Percentiles rank a stretch among this genome's conserved stretches.
These are phyloP conservation scores for Pediacus dermestoides DNA, from an alignment of 2,888 invertebrate species.

Conservation along the genomic window DNA sequence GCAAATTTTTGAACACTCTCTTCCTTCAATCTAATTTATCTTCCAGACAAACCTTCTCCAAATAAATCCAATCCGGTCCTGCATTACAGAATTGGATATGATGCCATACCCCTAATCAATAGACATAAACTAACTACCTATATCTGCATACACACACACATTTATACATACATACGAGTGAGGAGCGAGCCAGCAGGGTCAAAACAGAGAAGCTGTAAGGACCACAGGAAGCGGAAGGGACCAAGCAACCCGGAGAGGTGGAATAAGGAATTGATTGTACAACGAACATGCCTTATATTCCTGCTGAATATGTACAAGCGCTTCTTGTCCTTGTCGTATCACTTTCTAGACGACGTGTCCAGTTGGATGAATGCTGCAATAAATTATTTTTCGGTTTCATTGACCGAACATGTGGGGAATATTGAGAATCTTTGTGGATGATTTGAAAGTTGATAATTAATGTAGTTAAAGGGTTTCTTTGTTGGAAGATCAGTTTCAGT, in stretches of 20 bases:
- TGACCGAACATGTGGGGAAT: no score
- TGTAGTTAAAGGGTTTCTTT: no score
- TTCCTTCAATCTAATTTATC: no score
- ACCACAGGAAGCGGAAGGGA: conserved; percentile 40
- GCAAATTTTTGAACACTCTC: no score
- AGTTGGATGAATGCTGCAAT: no score
- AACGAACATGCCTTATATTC: conserved; percentile 39
- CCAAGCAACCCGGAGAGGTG: conserved; percentile 33
- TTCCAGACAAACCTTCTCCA: no score
- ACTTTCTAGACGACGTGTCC: no score
- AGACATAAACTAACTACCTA: conserved; percentile 43
- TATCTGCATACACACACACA: conserved; percentile 47
- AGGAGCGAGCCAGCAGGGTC: background rate
- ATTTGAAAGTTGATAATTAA: no score
- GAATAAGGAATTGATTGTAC: conserved; percentile 48
- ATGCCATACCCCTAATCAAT: conserved; percentile 40
- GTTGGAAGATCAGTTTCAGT: no score
- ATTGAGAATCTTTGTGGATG: no score
- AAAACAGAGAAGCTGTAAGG: conserved; percentile 22
- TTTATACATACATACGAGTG: background rate
- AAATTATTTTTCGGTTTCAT: no score
- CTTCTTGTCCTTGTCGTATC: conserved; percentile 29
- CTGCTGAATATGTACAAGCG: conserved; percentile 44
- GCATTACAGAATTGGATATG: conserved; percentile 8
- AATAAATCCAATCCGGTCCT: conserved; percentile 11